phyloP scores from a whole-genome alignment of 2,888 invertebrate genomes.

The Rhagium mordax region DNA sequence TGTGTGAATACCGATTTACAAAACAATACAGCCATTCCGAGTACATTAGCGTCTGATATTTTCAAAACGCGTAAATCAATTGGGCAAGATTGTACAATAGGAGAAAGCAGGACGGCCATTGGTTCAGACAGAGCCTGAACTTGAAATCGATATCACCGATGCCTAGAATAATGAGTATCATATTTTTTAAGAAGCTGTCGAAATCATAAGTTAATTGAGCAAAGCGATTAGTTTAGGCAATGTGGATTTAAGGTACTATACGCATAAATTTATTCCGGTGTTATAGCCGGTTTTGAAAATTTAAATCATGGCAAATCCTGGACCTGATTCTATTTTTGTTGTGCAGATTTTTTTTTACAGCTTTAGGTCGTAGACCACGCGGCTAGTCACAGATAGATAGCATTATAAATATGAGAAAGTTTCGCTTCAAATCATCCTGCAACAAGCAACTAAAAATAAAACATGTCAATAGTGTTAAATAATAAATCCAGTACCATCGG shows the following conservation, averaged over 20 bases:
- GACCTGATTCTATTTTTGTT: background rate
- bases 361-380: too few relatives aligned
- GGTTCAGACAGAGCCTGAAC: background rate
- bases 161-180: background rate
- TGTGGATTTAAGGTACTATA: too few relatives aligned
- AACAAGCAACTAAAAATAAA: background rate
- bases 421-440: too few relatives aligned
- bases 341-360: too few relatives aligned
- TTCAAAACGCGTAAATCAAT: background rate
- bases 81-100: conserved; percentile 1
- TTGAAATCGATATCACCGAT: background rate
- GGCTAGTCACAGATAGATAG: too few relatives aligned
- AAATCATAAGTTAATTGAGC: background rate
- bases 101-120: conserved; percentile 3
- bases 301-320: background rate
- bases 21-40: background rate
- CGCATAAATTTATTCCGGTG: too few relatives aligned
- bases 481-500: background rate
- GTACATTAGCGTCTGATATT: background rate
- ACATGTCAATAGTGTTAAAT: background rate
- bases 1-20: background rate
- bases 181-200: background rate
- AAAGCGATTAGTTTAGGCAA: background rate
- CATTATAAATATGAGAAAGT: too few relatives aligned
- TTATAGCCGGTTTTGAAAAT: too few relatives aligned